Percentiles rank a stretch among this genome's conserved stretches.
These are phyloP conservation scores for Pinctada fucata DNA, from an alignment of 2,888 invertebrate genomes.

Conservation along the genomic window DNA sequence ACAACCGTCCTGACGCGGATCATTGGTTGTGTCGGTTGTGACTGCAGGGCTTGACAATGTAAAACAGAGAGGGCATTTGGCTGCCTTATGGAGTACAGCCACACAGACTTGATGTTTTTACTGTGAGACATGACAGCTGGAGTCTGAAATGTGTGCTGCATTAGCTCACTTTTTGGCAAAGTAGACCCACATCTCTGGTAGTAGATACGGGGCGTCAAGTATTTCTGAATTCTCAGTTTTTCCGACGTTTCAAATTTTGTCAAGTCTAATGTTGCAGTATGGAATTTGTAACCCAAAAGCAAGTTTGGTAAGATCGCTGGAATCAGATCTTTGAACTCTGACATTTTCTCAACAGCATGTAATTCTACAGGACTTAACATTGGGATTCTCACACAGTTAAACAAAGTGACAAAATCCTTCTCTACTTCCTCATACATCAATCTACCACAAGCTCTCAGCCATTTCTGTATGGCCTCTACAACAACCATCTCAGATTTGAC, in stretches of 20 bases:
- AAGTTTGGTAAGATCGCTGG: constrained; percentile 3
- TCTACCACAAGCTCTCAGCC: constrained; percentile 28
- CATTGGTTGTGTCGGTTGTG: too few species aligned
- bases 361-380: constrained; percentile 13
- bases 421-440: not conserved
- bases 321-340: not conserved
- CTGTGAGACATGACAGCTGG: constrained; percentile 1
- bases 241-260: not conserved
- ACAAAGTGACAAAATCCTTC: constrained; percentile 11
- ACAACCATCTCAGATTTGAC: constrained; percentile 15
- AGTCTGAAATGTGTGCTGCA: constrained; percentile 7
- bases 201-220: constrained; percentile 9
- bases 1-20: too few species aligned
- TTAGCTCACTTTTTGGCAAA: not conserved
- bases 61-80: too few species aligned
- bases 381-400: constrained; percentile 9
- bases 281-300: constrained; percentile 17
- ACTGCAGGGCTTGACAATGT: too few species aligned
- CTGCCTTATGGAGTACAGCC: too few species aligned
- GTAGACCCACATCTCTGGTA: constrained; percentile 8
- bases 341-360: constrained; percentile 4
- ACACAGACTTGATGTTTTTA: too few species aligned
- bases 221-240: constrained; percentile 6
- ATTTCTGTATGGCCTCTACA: constrained; percentile 11
- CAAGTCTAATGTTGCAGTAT: not conserved